Percentiles rank a stretch among this genome's conserved stretches.
These are phyloP conservation scores for Petrolisthes manimaculis DNA, from an alignment of 2,888 invertebrate genomes.

Conservation along the genomic window DNA sequence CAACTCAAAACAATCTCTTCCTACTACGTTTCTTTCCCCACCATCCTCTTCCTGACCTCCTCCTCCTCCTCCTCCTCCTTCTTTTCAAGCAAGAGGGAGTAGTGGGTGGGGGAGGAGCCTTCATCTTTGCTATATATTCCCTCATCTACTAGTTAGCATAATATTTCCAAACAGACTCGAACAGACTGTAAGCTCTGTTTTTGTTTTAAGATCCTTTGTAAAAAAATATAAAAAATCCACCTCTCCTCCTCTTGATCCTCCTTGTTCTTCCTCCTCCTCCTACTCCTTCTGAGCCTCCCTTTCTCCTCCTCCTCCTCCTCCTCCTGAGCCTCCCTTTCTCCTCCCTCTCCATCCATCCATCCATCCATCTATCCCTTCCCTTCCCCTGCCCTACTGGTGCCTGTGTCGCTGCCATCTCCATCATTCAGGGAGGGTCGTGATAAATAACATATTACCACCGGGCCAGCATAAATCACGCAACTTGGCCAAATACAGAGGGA, in stretches of 20 bases:
- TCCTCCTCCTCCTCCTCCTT: not conserved
- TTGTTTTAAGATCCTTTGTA: too few species aligned
- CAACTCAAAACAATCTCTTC: not conserved
- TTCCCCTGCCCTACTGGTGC: not conserved
- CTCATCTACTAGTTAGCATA: too few species aligned
- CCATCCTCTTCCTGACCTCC: not conserved
- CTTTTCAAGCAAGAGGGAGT: too few species aligned
- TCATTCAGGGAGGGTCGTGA: conserved; percentile 27
- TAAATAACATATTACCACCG: conserved; percentile 45
- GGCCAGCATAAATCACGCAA: conserved; percentile 28
- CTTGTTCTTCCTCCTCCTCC: not conserved
- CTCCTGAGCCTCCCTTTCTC: not conserved
- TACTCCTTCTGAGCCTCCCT: not conserved
- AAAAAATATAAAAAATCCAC: not conserved
- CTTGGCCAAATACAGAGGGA: conserved; percentile 40
- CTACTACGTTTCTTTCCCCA: not conserved
- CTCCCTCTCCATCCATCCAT: not conserved
- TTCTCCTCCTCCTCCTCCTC: not conserved
- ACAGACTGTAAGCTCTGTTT: too few species aligned
- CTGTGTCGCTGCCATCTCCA: not conserved
- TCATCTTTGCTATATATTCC: too few species aligned
- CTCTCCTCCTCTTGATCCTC: not conserved
- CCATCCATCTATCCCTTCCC: not conserved
- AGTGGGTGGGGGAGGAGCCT: too few species aligned
- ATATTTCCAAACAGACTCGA: too few species aligned